Evolutionary conservation across 2,888 invertebrate species (phyloP).

Genomic region (Yponomeuta sedellus): DNA sequence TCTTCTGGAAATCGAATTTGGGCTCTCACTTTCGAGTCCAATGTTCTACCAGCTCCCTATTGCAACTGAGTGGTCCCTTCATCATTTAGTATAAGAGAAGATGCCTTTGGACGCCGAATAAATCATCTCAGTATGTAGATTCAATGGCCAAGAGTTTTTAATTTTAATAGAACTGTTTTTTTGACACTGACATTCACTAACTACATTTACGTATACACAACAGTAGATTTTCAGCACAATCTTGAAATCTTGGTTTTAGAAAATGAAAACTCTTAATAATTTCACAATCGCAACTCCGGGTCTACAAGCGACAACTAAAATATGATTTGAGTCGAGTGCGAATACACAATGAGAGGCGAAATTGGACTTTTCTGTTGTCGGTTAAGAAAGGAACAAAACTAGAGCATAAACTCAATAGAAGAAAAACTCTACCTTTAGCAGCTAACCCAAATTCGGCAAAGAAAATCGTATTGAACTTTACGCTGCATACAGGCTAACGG

Average conservation of each 20-base stretch:
- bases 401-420: not conserved
- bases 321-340: constrained; percentile 49
- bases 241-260: not conserved
- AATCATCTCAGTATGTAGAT: too few relatives aligned
- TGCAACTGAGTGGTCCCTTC: too few relatives aligned
- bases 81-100: too few relatives aligned
- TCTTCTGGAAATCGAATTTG: too few relatives aligned
- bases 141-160: too few relatives aligned
- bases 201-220: not conserved
- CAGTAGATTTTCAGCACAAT: not conserved
- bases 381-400: constrained; percentile 43
- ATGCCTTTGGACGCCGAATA: too few relatives aligned
- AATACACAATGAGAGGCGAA: constrained; percentile 52
- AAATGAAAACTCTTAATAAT: not conserved
- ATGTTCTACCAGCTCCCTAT: too few relatives aligned
- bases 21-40: too few relatives aligned
- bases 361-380: constrained; percentile 46
- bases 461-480: too few relatives aligned
- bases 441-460: not conserved
- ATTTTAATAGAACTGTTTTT: not conserved
- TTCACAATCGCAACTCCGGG: not conserved
- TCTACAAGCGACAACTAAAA: constrained; percentile 42
- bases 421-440: not conserved
- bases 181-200: not conserved
- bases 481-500: too few relatives aligned